These are phyloP conservation scores for Cryptomyrus ogoouensis DNA, from an alignment of 2,113 vertebrate genomes.

Conservation along the genomic window DNA sequence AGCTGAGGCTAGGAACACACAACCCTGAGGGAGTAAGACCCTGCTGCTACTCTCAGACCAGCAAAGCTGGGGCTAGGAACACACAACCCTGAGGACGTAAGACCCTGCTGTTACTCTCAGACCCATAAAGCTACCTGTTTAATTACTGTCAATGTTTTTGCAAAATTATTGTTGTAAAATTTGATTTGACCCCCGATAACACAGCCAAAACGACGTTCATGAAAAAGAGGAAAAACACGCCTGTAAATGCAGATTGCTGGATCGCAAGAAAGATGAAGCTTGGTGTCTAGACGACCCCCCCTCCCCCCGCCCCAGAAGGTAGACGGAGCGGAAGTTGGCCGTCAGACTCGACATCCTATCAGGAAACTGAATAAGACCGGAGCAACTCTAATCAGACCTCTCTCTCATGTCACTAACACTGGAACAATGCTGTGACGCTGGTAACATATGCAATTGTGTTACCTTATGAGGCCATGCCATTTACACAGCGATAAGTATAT, in stretches of 20 bases:
- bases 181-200: no score
- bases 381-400: neutral
- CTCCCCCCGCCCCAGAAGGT: neutral
- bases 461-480: neutral
- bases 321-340: neutral
- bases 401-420: neutral
- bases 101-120: no score
- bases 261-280: neutral
- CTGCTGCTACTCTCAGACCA: no score
- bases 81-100: no score
- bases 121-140: neutral
- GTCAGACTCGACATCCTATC: neutral
- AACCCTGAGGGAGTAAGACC: neutral
- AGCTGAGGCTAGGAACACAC: no score
- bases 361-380: neutral
- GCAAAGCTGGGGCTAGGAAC: neutral
- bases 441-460: neutral
- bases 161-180: neutral
- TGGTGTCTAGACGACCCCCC: neutral
- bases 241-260: neutral
- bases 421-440: neutral
- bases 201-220: no score
- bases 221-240: no score
- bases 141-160: neutral
- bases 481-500: neutral